Evolutionary conservation across 2,888 invertebrate genomes (phyloP), one percentile per base, ranked within the genome.

Genomic region (Dyspetes luteomarginatus): DNA sequence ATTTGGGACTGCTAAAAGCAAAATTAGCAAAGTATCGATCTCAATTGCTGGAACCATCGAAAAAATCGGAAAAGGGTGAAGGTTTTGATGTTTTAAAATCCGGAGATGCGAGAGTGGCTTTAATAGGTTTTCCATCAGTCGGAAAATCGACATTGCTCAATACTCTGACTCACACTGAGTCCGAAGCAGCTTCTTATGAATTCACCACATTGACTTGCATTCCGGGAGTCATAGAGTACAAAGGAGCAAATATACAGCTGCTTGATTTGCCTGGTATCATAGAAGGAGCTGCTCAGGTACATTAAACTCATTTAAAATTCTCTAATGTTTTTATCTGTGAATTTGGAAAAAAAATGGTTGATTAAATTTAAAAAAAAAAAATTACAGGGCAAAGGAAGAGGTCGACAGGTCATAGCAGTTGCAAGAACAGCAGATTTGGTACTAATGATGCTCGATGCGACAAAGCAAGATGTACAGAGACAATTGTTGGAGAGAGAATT

Each of bases 21-120:
- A 98, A 98, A 93, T 93, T 98, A 90, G 98, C 98, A 0, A 98
- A 98, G 91, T 98, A 98, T 91, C 94, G 98, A 41, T 97, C 98
- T 0, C 98, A 99, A 91, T 93, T 99, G 50, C 92, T 99, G 75
- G 99, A 99, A 91, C 99, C 99, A 0, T 94, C 97, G 0, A 98
- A 98, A 88, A 99, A 99, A 92, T 94, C 96, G 3, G 98, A 98
- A 85, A 99, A 99, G 91, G 98, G 98, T 22, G 97, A 98, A 93
- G 99, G 99, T 0, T 99, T 99, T 93, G 99, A 99, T 95, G 99
- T 99, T 7, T 94, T 99, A 86, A 99, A 99, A 92, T 98, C 98
- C 87, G 99, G 99, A 60, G 99, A 99, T 95, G 99, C 99, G 5
- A 94, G 99, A 89, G 98, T 99, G 12, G 98, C 99, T 4, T 94